A percentile compares a stretch with the other conserved stretches of the same genome.
These are phyloP conservation scores for Lerema accius DNA, from an alignment of 1,140 invertebrate genomes.

Conservation along the genomic window DNA sequence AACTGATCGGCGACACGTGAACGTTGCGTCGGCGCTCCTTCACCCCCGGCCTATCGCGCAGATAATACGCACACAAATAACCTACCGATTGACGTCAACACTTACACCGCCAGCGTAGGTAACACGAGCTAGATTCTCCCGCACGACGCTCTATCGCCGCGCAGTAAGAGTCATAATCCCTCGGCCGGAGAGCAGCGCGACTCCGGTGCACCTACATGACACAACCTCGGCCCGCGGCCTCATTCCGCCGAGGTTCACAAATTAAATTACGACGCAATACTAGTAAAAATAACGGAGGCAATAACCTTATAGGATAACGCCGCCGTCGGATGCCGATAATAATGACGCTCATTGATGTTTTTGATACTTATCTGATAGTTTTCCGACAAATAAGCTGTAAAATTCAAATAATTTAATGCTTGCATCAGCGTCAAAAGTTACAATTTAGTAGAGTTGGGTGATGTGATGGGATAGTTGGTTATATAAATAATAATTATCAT, in stretches of 20 bases:
- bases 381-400: neutral
- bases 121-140: conserved; percentile 26
- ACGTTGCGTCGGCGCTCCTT: conserved; percentile 65
- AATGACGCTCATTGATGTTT: conserved; percentile 10
- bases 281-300: conserved; percentile 46
- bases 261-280: conserved; percentile 54
- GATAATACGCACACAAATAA: conserved; percentile 62
- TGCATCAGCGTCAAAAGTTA: too few relatives aligned
- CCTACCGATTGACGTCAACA: conserved; percentile 68
- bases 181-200: conserved; percentile 10
- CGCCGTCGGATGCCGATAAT: neutral
- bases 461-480: too few relatives aligned
- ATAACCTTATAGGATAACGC: conserved; percentile 48
- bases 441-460: too few relatives aligned
- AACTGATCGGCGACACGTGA: conserved; percentile 58
- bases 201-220: conserved; percentile 43
- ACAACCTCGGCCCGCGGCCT: conserved; percentile 54
- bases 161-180: conserved; percentile 38
- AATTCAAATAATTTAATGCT: neutral
- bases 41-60: conserved; percentile 58
- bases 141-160: conserved; percentile 32
- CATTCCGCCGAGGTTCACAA: conserved; percentile 53
- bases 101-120: conserved; percentile 43
- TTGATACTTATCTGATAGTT: conserved; percentile 4
- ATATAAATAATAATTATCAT: too few relatives aligned